Percentiles rank a stretch among this genome's conserved stretches.
Conservation (phyloP, 2,888 invertebrate species). For the Pterostichus niger region DNA sequence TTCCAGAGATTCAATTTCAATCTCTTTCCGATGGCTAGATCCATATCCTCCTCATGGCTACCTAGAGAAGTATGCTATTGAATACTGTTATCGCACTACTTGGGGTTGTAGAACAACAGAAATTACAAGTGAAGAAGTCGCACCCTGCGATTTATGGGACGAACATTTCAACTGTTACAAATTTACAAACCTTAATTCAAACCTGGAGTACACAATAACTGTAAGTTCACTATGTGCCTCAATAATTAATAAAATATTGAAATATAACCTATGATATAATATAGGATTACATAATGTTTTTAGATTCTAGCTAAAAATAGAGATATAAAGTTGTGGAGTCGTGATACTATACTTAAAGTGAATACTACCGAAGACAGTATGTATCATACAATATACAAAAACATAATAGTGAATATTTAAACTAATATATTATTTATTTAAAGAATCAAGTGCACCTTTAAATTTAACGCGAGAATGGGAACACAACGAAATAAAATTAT, state of each 20-base stretch:
- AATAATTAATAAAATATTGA: neutral
- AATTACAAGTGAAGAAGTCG: neutral
- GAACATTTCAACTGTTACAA: constrained; percentile 23
- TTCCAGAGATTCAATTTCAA: constrained; percentile 39
- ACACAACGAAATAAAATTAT: constrained; percentile 36
- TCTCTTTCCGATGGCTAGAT: constrained; percentile 56
- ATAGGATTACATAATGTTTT: neutral
- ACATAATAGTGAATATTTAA: no score
- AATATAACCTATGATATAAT: no score
- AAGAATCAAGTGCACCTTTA: constrained; percentile 10
- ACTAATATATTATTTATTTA: neutral
- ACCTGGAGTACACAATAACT: neutral
- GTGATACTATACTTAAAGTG: neutral
- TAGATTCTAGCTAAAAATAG: constrained; percentile 13
- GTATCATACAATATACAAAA: neutral
- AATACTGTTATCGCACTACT: neutral
- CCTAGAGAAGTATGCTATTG: constrained; percentile 18
- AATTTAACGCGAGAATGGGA: constrained; percentile 39
- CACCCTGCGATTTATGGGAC: constrained; percentile 47
- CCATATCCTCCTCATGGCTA: no score
- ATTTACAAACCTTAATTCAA: neutral
- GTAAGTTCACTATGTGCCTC: constrained; percentile 19
- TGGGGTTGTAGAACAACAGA: neutral
- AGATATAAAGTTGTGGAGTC: neutral
- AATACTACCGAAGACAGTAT: constrained; percentile 1